Conservation (phyloP, 2,797 vertebrate genomes). For the Sphaeramia orbicularis region DNA sequence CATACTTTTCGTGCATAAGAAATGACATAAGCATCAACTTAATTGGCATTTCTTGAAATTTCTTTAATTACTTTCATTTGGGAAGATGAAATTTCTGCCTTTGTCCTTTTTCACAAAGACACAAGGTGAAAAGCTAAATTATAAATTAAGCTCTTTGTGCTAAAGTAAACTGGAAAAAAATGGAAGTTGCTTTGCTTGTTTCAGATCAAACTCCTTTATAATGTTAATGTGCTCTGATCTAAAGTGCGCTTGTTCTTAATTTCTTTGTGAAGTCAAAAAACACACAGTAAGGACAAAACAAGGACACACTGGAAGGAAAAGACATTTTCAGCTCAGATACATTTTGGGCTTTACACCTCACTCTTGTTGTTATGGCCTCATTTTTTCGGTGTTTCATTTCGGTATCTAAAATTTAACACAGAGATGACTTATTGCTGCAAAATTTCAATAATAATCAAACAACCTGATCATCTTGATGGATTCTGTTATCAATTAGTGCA, state of each 20-base stretch:
- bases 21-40: too few relatives aligned
- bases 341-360: slow-evolving; percentile 20
- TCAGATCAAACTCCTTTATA: slow-evolving; percentile 38
- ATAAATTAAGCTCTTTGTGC: not conserved
- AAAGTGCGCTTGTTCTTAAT: slow-evolving; percentile 23
- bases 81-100: too few relatives aligned
- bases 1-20: not conserved
- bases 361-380: slow-evolving; percentile 17
- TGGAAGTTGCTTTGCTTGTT: slow-evolving; percentile 3
- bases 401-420: slow-evolving; percentile 23
- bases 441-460: slow-evolving; percentile 30
- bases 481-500: slow-evolving; percentile 27
- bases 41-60: too few relatives aligned
- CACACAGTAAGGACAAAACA: slow-evolving; percentile 37
- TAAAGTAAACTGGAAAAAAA: slow-evolving; percentile 9
- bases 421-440: slow-evolving; percentile 26
- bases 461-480: slow-evolving; percentile 25
- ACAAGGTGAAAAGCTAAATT: too few relatives aligned
- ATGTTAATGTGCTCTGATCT: slow-evolving; percentile 31
- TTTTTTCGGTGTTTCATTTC: slow-evolving; percentile 24
- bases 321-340: slow-evolving; percentile 24
- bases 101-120: too few relatives aligned
- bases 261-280: slow-evolving; percentile 30
- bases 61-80: too few relatives aligned
- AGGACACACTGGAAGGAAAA: slow-evolving; percentile 41